phyloP scores from a whole-genome alignment of 2,797 vertebrate genomes.

The Halcyon badia region DNA sequence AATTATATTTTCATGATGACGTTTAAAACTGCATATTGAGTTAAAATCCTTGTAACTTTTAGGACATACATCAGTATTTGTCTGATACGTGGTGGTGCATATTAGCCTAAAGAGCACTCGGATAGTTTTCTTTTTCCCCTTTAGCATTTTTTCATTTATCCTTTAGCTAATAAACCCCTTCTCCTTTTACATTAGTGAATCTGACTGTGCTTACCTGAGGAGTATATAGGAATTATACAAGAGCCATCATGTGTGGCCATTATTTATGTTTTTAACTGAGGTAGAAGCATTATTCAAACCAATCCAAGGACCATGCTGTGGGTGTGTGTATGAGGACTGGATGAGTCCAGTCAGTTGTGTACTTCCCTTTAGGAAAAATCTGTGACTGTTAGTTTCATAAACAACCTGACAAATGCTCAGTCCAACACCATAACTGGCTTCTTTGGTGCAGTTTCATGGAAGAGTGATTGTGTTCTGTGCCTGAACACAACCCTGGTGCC shows the following conservation, averaged over 20 bases:
- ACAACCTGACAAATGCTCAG: background rate
- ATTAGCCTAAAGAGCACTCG: background rate
- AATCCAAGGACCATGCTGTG: background rate
- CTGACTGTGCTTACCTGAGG: background rate
- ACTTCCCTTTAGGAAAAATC: background rate
- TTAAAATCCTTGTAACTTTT: background rate
- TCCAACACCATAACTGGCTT: background rate
- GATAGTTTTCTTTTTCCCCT: background rate
- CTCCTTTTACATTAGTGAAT: background rate
- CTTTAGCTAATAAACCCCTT: background rate
- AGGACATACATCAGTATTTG: background rate
- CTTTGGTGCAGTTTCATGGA: background rate
- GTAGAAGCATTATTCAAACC: background rate
- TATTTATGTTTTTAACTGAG: background rate
- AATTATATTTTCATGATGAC: background rate
- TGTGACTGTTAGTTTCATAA: background rate
- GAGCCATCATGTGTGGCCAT: background rate
- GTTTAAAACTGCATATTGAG: background rate
- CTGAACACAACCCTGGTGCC: background rate
- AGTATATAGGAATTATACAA: background rate
- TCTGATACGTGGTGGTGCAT: background rate
- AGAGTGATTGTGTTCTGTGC: background rate
- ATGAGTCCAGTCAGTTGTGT: background rate
- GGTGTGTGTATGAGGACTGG: background rate
- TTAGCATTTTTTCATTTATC: background rate